Evolutionary conservation across 2,113 vertebrate species (phyloP), one percentile per base, ranked within the genome.

Genomic region (Pungitius pungitius): DNA sequence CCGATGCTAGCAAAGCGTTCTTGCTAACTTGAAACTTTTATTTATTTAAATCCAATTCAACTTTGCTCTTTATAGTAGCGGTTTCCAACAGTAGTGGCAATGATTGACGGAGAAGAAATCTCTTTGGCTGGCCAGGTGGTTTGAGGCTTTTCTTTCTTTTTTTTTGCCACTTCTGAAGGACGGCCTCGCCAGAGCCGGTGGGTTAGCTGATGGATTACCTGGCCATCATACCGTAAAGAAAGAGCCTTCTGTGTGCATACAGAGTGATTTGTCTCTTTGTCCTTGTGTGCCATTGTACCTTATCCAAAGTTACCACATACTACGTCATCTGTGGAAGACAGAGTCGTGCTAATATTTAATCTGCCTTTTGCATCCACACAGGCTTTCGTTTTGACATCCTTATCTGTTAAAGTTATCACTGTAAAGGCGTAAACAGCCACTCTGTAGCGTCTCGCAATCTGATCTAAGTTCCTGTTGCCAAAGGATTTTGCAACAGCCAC

Each of bases 391-490:
- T 22, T 63, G 54, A 52, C 26, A 55, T 15, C 18, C 56, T 24
- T 3, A 39, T 30, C 8, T 42, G 35, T 52, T 43, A 49, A 49
- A 24, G 3, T 11, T 0, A 27, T 35, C 4, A 18, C 56, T 27
- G 6, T 22, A 12, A 14, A 42, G 26, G 42, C 22, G 47, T n/a
- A n/a, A n/a, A n/a, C n/a, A n/a, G n/a, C n/a, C n/a, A n/a, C n/a
- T n/a, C n/a, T 73, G 59, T 58, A 47, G 61, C 49, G 37, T 39
- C 51, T 51, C 66, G 69, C 51, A 51, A 39, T 51, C 24, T 61
- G 77, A 69, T 63, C 60, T 54, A 33, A 78, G 49, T 83, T 82
- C 77, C 70, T 71, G 62, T 78, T 64, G 37, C 62, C 26, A 14
- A 18, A 62, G 5, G 35, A 63, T 64, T 79, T 77, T 67, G 61